These are phyloP conservation scores for Enteromius argenteus DNA, from an alignment of 2,797 vertebrate genomes.

Conservation along the genomic window DNA sequence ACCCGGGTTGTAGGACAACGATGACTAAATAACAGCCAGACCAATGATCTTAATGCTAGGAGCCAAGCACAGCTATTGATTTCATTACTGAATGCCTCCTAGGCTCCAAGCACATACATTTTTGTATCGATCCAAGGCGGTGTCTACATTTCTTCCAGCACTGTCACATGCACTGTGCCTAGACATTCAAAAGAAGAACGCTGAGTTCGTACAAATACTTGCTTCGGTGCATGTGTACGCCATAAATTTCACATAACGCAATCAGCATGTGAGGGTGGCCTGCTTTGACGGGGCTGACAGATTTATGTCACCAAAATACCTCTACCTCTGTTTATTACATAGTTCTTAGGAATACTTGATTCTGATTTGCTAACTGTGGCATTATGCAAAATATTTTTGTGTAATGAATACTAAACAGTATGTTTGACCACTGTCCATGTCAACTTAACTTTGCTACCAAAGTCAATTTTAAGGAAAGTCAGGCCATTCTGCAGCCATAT, in stretches of 20 bases:
- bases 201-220: conserved; percentile 63
- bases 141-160: conserved; percentile 74
- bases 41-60: conserved; percentile 77
- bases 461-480: not conserved
- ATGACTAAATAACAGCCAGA: conserved; percentile 79
- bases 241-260: conserved; percentile 63
- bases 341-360: not conserved
- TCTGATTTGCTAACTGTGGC: not conserved
- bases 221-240: conserved; percentile 49
- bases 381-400: not conserved
- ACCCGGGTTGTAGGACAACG: conserved; percentile 74
- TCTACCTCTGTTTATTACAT: not conserved
- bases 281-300: conserved; percentile 59
- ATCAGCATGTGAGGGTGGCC: conserved; percentile 64
- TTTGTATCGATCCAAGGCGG: conserved; percentile 76
- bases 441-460: not conserved
- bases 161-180: conserved; percentile 67
- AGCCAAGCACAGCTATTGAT: conserved; percentile 80
- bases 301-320: not conserved
- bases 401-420: not conserved
- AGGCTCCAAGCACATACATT: conserved; percentile 77
- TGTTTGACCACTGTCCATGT: not conserved
- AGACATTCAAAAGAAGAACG: conserved; percentile 68
- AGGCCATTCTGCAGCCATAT: not conserved
- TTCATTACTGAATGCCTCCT: conserved; percentile 80